Base-by-base conservation (phyloP, 1,140 invertebrate genomes). In the Magallana gigas region DNA sequence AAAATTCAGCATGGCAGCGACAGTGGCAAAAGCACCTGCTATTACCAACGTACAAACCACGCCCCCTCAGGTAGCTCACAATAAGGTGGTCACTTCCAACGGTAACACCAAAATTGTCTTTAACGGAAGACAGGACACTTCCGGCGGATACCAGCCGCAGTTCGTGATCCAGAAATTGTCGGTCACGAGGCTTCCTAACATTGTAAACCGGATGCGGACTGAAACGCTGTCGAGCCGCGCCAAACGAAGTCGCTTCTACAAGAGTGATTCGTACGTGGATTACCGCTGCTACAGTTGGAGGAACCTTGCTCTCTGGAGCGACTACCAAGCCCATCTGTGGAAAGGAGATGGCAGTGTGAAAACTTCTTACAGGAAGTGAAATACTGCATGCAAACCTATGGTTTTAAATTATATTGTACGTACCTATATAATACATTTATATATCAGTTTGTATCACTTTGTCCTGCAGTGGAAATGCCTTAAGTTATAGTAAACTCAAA, bases 261-360 rank as follows among this genome's bases (percentile, higher is more conserved):
- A 64, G 48, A 87, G 85, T 83, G 85, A 87, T 18, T 16, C 12
- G n/a, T 87, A 87, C 80, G 85, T 87, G 29, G 85, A 87, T 80
- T 87, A 82, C 81, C 23, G 60, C 58, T 82, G 60, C 58, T 87
- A 87, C 59, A 87, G 57, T 8, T 87, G 85, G 85, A 59, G 58
- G 23, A 87, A 87, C 57, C 23, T 87, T 14, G 23, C 85, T 14
- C 80, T 87, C 29, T 87, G 81, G 58, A 82, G 58, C 16, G 85
- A 87, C 80, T 87, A 87, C 62, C 76, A 87, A 57, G 58, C 85
- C 5, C 85, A 87, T 87, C 57, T 87, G 16, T 87, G 85, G 85
- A 87, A 57, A 23, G 48, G 58, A 36, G 85, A 82, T 23, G 85
- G 85, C 16, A 58, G 57, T 16, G 85, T 87, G 14, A 87, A 82